Conservation (phyloP, 2,113 vertebrate genomes). For the Haemorhous mexicanus region DNA sequence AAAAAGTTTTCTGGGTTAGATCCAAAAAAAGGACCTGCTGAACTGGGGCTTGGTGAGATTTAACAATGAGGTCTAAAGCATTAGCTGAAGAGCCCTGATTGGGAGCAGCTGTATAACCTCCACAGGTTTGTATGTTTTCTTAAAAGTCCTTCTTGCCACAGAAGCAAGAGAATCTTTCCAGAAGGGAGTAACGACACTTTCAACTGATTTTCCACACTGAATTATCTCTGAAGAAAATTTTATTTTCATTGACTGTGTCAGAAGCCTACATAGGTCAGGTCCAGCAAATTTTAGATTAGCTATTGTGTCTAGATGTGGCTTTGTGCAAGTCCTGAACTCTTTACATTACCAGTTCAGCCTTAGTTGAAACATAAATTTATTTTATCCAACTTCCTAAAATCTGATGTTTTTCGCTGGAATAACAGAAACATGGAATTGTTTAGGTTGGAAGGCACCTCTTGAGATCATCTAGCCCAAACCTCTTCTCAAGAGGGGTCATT, state of each 20-base stretch:
- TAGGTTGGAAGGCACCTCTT: not conserved
- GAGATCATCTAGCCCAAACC: not conserved
- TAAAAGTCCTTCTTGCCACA: not conserved
- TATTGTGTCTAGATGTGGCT: not conserved
- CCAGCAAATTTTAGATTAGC: not conserved
- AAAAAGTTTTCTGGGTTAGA: slow-evolving; percentile 30
- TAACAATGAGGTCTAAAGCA: not conserved
- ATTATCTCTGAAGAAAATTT: not conserved
- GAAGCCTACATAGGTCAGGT: not conserved
- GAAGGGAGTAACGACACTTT: not conserved
- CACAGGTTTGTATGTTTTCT: not conserved
- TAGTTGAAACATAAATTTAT: not conserved
- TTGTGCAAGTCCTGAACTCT: not conserved
- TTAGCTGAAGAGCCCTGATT: not conserved
- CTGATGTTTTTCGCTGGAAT: not conserved
- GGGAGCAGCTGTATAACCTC: not conserved
- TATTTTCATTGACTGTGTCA: not conserved
- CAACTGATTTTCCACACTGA: not conserved
- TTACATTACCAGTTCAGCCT: not conserved
- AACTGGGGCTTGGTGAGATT: not conserved
- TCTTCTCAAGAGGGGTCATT: not conserved
- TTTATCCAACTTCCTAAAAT: not conserved
- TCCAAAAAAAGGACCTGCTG: not conserved
- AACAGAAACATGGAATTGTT: not conserved
- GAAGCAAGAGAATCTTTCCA: not conserved